Conservation (phyloP, 1,140 invertebrate species). For the Zaprionus davidi region DNA sequence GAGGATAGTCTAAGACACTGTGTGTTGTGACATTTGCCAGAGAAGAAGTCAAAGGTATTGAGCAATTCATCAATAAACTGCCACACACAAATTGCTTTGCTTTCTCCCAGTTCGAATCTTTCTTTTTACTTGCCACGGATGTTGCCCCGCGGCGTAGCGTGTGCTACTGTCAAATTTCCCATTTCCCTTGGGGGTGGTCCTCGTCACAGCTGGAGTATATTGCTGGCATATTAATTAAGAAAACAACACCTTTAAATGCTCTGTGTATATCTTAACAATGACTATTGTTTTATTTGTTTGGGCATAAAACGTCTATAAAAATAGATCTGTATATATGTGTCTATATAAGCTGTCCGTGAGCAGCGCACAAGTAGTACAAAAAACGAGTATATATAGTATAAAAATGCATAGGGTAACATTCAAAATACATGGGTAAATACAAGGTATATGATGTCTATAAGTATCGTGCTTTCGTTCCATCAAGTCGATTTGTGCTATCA, state of each 20-base stretch:
- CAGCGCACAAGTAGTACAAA: conserved; percentile 31
- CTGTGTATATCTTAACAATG: conserved; percentile 61
- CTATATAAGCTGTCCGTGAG: conserved; percentile 20
- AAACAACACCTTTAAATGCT: neutral
- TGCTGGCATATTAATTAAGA: neutral
- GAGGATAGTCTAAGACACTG: conserved; percentile 24
- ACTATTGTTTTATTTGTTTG: conserved; percentile 67
- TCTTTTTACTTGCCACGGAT: conserved; percentile 40
- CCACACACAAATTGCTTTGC: conserved; percentile 59
- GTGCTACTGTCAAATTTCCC: conserved; percentile 59
- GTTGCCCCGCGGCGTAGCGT: conserved; percentile 68
- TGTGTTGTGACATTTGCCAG: conserved; percentile 72
- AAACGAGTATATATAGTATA: conserved; percentile 55
- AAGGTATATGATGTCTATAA: conserved; percentile 22
- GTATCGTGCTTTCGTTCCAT: conserved; percentile 37
- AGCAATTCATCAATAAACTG: conserved; percentile 65
- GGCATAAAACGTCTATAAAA: conserved; percentile 44
- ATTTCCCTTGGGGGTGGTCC: conserved; percentile 3
- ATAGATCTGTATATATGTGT: neutral
- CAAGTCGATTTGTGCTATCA: conserved; percentile 34
- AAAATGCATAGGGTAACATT: conserved; percentile 37
- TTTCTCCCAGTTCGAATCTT: conserved; percentile 32
- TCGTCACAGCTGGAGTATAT: neutral
- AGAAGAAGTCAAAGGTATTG: conserved; percentile 60
- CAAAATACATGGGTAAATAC: conserved; percentile 40